Base-by-base conservation (phyloP, 2,888 invertebrate species). In the Catocala nupta region DNA sequence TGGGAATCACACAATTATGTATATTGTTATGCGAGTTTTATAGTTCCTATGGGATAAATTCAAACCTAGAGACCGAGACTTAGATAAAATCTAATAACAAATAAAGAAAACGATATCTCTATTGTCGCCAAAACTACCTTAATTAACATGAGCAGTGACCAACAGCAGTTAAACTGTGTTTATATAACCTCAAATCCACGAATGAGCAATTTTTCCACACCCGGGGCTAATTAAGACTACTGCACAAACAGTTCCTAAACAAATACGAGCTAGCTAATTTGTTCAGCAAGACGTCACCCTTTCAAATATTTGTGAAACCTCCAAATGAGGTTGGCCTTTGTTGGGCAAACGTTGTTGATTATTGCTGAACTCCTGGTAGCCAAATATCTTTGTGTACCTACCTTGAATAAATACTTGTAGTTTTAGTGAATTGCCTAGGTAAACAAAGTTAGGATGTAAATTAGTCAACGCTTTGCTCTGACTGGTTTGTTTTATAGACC, bases 251-350 rank as follows among this genome's bases (percentile, higher is more conserved):
- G 8, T 52, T 9, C 78, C 78, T 58, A 61, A 75, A 66, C 62
- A 68, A 77, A 77, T 75, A 70, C 57, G 44, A 63, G 59, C 58
- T 55, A 68, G 68, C 65, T 74, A 70, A 67, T 75, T 77, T 69
- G 70, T 67, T 69, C 60, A 64, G 36, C 53, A 68, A 77, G 68
- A 72, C 58, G 53, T 68, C 63, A 68, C 69, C 75, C 59, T 64
- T 71, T 53, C 76, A 68, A 76, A 76, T 74, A 76, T 76, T 76
- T 69, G 77, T 59, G 52, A 43, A 63, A 63, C 58, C 67, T 68
- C 54, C n/a, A 43, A 62, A 64, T 63, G 65, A 53, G 64, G 61
- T 54, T 59, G 65, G 51, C 54, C 59, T 60, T 42, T 5, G 33
- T 45, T 56, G 45, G 51, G 43, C 55, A 67, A 77, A 77, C 56